Conservation (phyloP, 1,140 invertebrate genomes). For the Lordiphosa mommai region DNA sequence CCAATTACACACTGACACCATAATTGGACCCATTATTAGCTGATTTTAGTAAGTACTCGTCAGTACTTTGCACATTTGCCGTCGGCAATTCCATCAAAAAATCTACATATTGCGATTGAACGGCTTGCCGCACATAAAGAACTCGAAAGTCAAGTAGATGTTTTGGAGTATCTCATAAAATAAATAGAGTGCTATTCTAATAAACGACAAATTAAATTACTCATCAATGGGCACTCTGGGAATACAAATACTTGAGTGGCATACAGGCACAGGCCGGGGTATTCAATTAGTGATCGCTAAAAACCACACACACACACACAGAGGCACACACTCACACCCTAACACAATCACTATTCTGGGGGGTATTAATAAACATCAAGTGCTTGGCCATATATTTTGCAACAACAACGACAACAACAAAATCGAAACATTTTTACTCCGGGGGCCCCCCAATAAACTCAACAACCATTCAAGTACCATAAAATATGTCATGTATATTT, state of each 20-base stretch:
- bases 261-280: slow-evolving; percentile 12
- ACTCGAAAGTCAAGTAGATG: slow-evolving; percentile 72
- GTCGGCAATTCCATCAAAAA: not conserved
- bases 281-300: slow-evolving; percentile 20
- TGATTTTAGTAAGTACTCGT: not conserved
- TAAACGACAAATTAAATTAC: slow-evolving; percentile 78
- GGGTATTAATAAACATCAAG: slow-evolving; percentile 54
- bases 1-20: not conserved
- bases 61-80: not conserved
- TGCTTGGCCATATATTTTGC: slow-evolving; percentile 30
- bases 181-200: slow-evolving; percentile 71
- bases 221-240: slow-evolving; percentile 40
- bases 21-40: too few relatives aligned
- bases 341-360: slow-evolving; percentile 29
- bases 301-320: not conserved
- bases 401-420: slow-evolving; percentile 17
- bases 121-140: slow-evolving; percentile 54
- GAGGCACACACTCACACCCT: not conserved
- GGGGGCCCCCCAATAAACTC: slow-evolving; percentile 41
- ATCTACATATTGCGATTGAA: not conserved
- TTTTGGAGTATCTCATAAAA: slow-evolving; percentile 77
- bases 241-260: not conserved
- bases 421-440: slow-evolving; percentile 41
- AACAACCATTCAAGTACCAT: slow-evolving; percentile 65
- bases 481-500: slow-evolving; percentile 38